phyloP scores from a whole-genome alignment of 2,888 invertebrate genomes.

The Mellilla xanthometata region DNA sequence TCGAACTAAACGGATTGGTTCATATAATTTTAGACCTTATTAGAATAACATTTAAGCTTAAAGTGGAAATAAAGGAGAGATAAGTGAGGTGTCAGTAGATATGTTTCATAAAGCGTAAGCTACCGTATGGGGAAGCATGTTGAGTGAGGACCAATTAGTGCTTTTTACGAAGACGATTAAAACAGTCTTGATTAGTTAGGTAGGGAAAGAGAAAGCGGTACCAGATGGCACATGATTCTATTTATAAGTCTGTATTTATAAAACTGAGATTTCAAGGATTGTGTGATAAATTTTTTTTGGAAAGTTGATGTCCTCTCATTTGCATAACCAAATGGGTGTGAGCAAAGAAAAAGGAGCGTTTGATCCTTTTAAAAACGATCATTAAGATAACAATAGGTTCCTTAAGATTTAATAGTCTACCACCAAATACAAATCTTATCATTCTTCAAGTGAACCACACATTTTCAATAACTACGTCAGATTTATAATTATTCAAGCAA shows the following conservation, averaged over 20 bases:
- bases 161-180: conserved; percentile 32
- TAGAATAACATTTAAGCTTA: background rate
- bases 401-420: no score
- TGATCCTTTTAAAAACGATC: no score
- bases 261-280: no score
- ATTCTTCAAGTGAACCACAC: no score
- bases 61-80: conserved; percentile 1
- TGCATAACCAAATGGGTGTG: no score
- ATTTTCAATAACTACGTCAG: no score
- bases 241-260: background rate
- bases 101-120: conserved; percentile 41
- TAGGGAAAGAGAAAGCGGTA: conserved; percentile 9
- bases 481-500: no score
- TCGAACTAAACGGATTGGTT: background rate
- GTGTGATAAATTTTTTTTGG: no score
- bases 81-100: conserved; percentile 35
- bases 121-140: conserved; percentile 25
- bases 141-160: conserved; percentile 40
- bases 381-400: no score
- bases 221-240: conserved; percentile 15
- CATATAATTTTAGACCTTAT: conserved; percentile 22
- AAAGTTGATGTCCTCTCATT: no score
- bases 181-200: conserved; percentile 15
- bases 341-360: no score
- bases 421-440: no score